Percentiles rank a stretch among this genome's conserved stretches.
phyloP scores from a whole-genome alignment of 2,888 invertebrate genomes.

The Trisateles emortualis region DNA sequence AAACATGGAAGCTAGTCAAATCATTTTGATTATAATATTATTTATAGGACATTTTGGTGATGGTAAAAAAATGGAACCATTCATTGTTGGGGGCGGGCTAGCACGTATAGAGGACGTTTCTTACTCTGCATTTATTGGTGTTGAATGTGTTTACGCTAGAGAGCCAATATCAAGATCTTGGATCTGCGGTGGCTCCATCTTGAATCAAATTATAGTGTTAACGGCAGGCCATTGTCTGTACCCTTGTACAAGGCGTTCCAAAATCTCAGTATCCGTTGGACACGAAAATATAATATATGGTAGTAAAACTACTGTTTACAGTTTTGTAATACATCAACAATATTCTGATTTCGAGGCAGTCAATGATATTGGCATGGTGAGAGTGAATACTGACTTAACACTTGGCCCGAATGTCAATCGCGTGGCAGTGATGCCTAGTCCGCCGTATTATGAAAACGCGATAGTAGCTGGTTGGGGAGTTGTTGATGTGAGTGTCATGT shows the following conservation, averaged over 20 bases:
- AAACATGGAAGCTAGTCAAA: too few relatives aligned
- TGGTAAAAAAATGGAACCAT: background rate
- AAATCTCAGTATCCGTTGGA: slow-evolving; percentile 16
- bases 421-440: slow-evolving; percentile 45
- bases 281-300: slow-evolving; percentile 4
- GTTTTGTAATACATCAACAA: slow-evolving; percentile 33
- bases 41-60: background rate
- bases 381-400: slow-evolving; percentile 37
- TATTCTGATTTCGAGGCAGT: slow-evolving; percentile 27
- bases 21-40: too few relatives aligned
- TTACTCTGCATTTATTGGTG: slow-evolving; percentile 6
- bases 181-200: slow-evolving; percentile 50
- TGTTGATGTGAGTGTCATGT: slow-evolving; percentile 49
- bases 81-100: background rate
- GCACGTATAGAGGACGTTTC: background rate
- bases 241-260: slow-evolving; percentile 7
- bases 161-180: slow-evolving; percentile 6
- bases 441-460: slow-evolving; percentile 18
- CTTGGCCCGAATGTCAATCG: slow-evolving; percentile 50
- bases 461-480: slow-evolving; percentile 64
- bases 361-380: slow-evolving; percentile 55
- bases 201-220: slow-evolving; percentile 49
- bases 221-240: slow-evolving; percentile 52
- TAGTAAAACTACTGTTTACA: background rate
- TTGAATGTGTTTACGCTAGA: background rate